Conservation (phyloP, 2,113 vertebrate genomes). For the Carassius gibelio region DNA sequence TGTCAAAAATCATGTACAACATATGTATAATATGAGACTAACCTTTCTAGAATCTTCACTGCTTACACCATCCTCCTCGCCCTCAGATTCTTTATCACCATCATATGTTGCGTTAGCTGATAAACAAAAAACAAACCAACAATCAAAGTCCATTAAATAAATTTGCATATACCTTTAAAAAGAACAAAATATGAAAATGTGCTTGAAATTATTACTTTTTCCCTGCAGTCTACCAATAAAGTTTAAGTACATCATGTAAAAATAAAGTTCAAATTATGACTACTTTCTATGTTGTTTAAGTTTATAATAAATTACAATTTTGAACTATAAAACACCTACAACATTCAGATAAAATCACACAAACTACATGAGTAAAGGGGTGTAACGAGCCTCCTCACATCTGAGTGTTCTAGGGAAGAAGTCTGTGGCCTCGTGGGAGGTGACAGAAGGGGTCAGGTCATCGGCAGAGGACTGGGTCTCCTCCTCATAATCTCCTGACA, state of each 20-base stretch:
- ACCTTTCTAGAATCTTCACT: conserved; percentile 94
- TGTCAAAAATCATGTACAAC: too few species aligned
- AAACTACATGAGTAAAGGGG: not conserved
- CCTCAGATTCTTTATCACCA: conserved; percentile 95
- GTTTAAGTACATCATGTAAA: too few species aligned
- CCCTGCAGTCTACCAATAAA: not conserved
- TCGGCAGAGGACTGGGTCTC: conserved; percentile 98
- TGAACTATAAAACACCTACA: not conserved
- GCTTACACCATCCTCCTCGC: conserved; percentile 86
- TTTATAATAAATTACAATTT: not conserved
- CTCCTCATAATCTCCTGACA: conserved; percentile 95
- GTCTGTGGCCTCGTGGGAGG: conserved; percentile 93
- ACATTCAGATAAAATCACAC: too few species aligned
- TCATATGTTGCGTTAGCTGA: conserved; percentile 91
- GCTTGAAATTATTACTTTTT: not conserved
- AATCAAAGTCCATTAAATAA: not conserved
- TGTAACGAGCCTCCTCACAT: conserved; percentile 79
- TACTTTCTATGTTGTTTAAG: too few species aligned
- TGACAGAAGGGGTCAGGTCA: conserved; percentile 96
- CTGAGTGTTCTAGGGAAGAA: conserved; percentile 95
- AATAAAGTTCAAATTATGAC: too few species aligned
- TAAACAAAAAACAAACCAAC: not conserved
- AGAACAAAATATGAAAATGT: not conserved
- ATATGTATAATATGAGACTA: not conserved
- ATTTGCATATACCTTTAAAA: conserved; percentile 3